phyloP scores from a whole-genome alignment of 2,888 invertebrate genomes.

The Drosophila suboccidentalis region DNA sequence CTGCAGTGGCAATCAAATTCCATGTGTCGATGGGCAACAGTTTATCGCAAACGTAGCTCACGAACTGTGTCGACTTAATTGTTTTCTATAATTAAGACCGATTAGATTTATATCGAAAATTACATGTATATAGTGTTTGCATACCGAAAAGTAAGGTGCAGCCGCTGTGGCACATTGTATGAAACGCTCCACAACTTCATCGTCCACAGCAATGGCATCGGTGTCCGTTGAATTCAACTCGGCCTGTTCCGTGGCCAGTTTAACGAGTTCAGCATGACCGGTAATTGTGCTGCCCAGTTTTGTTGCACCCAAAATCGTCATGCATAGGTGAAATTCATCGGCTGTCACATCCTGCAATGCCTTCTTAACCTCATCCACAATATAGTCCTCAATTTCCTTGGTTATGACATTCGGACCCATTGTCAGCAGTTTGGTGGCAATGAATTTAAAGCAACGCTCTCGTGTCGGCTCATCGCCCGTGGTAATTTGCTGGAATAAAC shows the following conservation, averaged over 20 bases:
- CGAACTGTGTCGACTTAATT: slow-evolving; percentile 94
- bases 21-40: slow-evolving; percentile 91
- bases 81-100: slow-evolving; percentile 88
- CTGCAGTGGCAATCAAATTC: slow-evolving; percentile 88
- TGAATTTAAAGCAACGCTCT: slow-evolving; percentile 95
- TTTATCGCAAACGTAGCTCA: slow-evolving; percentile 93
- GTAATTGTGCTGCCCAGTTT: slow-evolving; percentile 92
- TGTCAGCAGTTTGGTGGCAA: slow-evolving; percentile 92
- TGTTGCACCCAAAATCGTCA: slow-evolving; percentile 93
- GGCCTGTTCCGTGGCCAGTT: slow-evolving; percentile 94
- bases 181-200: slow-evolving; percentile 91
- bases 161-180: slow-evolving; percentile 95
- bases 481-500: slow-evolving; percentile 90
- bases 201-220: slow-evolving; percentile 86
- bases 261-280: slow-evolving; percentile 95
- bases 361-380: slow-evolving; percentile 94
- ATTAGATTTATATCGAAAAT: slow-evolving; percentile 14
- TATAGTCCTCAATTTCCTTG: slow-evolving; percentile 93
- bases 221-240: slow-evolving; percentile 90
- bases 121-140: not conserved
- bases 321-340: slow-evolving; percentile 95
- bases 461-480: slow-evolving; percentile 91
- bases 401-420: slow-evolving; percentile 92
- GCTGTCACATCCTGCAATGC: slow-evolving; percentile 94
- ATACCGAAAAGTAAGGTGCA: slow-evolving; percentile 94